These are phyloP conservation scores for Tortricodes alternella DNA, from an alignment of 2,888 invertebrate genomes.

Conservation along the genomic window DNA sequence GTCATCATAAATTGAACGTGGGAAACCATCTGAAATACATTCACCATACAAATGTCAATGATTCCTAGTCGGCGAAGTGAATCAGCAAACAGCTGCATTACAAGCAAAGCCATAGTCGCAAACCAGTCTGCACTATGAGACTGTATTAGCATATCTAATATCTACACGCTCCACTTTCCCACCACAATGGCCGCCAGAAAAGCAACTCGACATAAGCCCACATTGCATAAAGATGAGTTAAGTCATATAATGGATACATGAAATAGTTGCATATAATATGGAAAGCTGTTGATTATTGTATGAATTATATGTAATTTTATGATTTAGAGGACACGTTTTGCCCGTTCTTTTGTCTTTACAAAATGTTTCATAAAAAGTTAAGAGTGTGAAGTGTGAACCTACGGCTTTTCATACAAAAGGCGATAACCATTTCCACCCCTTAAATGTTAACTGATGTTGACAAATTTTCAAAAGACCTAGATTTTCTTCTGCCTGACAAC, in stretches of 20 bases:
- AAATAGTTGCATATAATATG: slow-evolving; percentile 15
- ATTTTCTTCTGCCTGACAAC: no score
- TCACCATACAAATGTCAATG: slow-evolving; percentile 21
- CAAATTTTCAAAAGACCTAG: no score
- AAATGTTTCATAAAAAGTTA: no score
- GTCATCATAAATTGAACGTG: slow-evolving; percentile 1
- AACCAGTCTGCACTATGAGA: slow-evolving; percentile 17
- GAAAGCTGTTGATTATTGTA: neutral
- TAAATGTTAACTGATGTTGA: no score
- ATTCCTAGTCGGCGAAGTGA: neutral
- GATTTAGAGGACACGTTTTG: neutral
- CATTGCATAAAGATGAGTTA: slow-evolving; percentile 34
- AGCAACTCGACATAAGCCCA: slow-evolving; percentile 25
- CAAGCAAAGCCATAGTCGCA: slow-evolving; percentile 1
- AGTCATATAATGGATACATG: slow-evolving; percentile 27
- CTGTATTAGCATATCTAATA: slow-evolving; percentile 36
- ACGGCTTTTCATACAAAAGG: no score
- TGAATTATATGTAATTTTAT: no score
- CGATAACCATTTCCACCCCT: no score
- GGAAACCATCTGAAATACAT: slow-evolving; percentile 8
- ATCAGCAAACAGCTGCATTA: neutral
- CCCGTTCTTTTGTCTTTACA: no score
- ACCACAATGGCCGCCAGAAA: slow-evolving; percentile 31
- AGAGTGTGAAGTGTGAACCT: no score
- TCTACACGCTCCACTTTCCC: slow-evolving; percentile 37